These are phyloP conservation scores for Drosophila ogumai DNA, from an alignment of 1,140 invertebrate genomes.

Conservation along the genomic window DNA sequence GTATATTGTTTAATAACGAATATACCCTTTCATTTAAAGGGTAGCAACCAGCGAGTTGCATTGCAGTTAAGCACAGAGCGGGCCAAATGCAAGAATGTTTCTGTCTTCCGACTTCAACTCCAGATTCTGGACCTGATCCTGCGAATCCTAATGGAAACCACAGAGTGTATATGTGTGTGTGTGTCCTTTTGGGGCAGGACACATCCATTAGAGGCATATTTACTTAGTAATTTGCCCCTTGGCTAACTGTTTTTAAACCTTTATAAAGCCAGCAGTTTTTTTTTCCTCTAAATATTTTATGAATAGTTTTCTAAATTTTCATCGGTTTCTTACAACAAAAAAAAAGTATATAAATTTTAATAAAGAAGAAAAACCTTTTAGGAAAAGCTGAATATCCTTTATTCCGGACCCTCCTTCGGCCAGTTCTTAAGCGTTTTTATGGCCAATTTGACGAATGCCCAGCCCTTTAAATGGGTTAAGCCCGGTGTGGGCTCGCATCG, in stretches of 20 bases:
- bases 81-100: slow-evolving; percentile 24
- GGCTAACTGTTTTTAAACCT: slow-evolving; percentile 37
- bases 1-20: neutral
- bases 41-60: slow-evolving; percentile 12
- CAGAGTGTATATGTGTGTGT: slow-evolving; percentile 2
- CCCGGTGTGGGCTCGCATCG: slow-evolving; percentile 37
- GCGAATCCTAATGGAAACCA: slow-evolving; percentile 31
- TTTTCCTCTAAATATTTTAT: neutral
- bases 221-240: slow-evolving; percentile 53
- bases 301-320: neutral
- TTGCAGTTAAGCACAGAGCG: slow-evolving; percentile 7
- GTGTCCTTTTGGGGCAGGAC: slow-evolving; percentile 18
- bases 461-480: slow-evolving; percentile 70
- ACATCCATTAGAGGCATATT: slow-evolving; percentile 40
- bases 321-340: too few species aligned
- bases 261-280: neutral
- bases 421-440: slow-evolving; percentile 71
- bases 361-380: neutral
- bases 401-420: slow-evolving; percentile 13
- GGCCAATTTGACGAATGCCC: slow-evolving; percentile 78
- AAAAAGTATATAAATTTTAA: too few species aligned
- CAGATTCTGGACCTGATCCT: slow-evolving; percentile 23
- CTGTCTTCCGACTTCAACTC: slow-evolving; percentile 23
- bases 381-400: neutral
- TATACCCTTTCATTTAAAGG: neutral